Conservation (phyloP, 2,113 vertebrate genomes). For the Boulengeromyrus knoepffleri region DNA sequence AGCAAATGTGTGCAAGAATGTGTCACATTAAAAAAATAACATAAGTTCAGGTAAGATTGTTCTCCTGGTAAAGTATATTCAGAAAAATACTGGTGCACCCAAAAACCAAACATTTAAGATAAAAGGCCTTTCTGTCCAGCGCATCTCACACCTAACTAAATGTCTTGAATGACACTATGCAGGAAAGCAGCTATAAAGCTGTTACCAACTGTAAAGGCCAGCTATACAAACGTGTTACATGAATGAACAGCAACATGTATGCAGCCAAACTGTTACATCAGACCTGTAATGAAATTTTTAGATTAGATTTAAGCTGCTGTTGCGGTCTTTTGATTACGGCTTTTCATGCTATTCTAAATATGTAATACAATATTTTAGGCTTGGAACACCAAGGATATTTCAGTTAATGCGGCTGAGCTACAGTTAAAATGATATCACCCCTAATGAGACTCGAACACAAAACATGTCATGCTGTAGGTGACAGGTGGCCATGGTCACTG, state of each 20-base stretch:
- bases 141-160: neutral
- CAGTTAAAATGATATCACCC: neutral
- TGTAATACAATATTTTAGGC: neutral
- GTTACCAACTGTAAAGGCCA: neutral
- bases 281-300: neutral
- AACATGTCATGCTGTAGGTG: neutral
- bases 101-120: neutral
- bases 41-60: neutral
- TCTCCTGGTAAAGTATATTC: neutral
- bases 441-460: neutral
- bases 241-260: neutral
- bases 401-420: neutral
- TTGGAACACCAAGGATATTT: neutral
- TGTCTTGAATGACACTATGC: neutral
- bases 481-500: neutral
- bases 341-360: neutral
- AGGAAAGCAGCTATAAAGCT: neutral
- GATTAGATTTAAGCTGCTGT: neutral
- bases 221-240: neutral
- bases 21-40: neutral
- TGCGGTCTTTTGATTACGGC: neutral
- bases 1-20: neutral
- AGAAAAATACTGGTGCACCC: neutral
- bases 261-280: neutral
- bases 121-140: neutral